Evolutionary conservation across 2,888 invertebrate genomes (phyloP), one percentile per base, ranked within the genome.

Genomic region (Corythucha ciliata): DNA sequence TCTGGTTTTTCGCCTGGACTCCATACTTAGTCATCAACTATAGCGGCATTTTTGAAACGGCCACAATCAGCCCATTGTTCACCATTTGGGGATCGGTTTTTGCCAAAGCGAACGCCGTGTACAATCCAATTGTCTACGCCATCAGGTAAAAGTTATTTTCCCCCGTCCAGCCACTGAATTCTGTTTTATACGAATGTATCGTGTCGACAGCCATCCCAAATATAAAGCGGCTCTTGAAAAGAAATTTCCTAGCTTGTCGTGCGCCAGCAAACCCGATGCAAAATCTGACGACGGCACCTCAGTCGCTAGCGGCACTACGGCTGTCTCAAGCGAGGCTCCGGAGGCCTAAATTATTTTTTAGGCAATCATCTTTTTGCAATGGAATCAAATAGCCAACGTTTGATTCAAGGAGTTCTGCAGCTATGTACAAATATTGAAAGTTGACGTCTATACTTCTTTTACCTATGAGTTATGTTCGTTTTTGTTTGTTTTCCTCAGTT

Each of bases 81-180:
- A 87, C 87, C 50, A 87, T 89, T 68, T 87, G 88, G 85, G 86
- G 87, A 47, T 87, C 91, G 26, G 76, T 91, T 60, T 90, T 92
- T 67, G 91, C 91, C 54, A 93, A 93, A 71, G 86, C 89, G 57
- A 89, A 86, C 63, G 86, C 88, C 58, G 83, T 85, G 57, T 89
- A 89, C 73, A 90, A 90, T 70, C 89, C 89, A 20, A 86, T 89
- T 67, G 88, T 90, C 58, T 90, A 90, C 66, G 89, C 86, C 62
- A 88, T 88, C 69, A 88, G 86, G 85, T 86, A 22, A 14, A 14
- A 37, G 37, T 14, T 12, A 8, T 37, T 14, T 7, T 14, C 37
- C 8, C 37, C 14, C 14, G 37, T 10, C 16, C 14, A 8, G 37
- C 37, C 14, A 10, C 37, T 16, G 12, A 10, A 10, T 16, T 22